These are phyloP conservation scores for Turnix velox DNA, from an alignment of 2,113 vertebrate species.

Conservation along the genomic window DNA sequence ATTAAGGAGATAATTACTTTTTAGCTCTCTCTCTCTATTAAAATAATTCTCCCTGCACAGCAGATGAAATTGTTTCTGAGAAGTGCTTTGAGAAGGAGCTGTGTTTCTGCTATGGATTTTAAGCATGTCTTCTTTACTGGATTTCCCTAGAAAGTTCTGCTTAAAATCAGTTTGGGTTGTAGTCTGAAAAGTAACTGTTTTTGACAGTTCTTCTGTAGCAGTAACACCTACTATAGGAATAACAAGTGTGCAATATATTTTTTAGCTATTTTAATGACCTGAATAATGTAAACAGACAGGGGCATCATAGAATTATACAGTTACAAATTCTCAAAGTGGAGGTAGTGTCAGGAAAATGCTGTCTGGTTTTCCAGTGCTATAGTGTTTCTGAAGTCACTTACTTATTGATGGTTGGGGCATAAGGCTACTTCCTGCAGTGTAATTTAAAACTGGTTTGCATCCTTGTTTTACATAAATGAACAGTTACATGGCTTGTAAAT, in stretches of 20 bases:
- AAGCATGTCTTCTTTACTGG: neutral
- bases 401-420: neutral
- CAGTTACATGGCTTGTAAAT: neutral
- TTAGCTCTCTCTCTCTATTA: neutral
- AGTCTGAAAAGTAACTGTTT: neutral
- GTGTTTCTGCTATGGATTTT: neutral
- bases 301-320: neutral
- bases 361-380: neutral
- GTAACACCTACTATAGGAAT: neutral
- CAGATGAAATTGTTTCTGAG: neutral
- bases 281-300: neutral
- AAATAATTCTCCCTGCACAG: neutral
- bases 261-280: neutral
- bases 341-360: neutral
- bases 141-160: neutral
- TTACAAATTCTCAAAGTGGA: neutral
- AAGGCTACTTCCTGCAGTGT: neutral
- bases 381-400: neutral
- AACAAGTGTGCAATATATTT: neutral
- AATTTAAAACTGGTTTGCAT: neutral
- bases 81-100: neutral
- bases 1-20: neutral
- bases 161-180: fast-evolving
- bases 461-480: neutral
- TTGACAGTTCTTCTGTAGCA: neutral